phyloP scores from a whole-genome alignment of 2,113 vertebrate species.

The Pogona vitticeps region DNA sequence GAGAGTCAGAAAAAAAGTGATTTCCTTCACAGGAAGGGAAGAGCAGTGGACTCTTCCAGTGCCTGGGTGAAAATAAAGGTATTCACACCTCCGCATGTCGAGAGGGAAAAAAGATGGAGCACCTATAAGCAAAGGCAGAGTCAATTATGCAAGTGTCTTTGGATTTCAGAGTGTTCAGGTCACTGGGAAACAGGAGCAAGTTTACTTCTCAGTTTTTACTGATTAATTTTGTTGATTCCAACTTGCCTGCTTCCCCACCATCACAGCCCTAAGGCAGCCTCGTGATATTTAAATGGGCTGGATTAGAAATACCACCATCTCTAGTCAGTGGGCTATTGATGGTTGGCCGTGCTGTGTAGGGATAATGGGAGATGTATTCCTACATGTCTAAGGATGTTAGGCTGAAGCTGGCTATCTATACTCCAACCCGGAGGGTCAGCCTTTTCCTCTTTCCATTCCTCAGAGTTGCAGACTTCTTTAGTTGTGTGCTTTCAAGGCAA shows the following conservation, averaged over 20 bases:
- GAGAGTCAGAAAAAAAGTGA: neutral
- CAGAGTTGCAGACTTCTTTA: too few species aligned
- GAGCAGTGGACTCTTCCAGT: neutral
- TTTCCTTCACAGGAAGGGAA: neutral
- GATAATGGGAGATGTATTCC: too few species aligned
- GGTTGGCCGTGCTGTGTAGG: too few species aligned
- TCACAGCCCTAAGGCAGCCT: neutral
- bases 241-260: neutral
- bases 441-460: too few species aligned
- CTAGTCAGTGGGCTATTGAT: too few species aligned
- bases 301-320: too few species aligned
- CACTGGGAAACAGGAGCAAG: neutral
- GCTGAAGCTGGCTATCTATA: too few species aligned
- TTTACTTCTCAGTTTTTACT: too few species aligned
- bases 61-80: conserved; percentile 17
- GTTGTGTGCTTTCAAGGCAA: too few species aligned
- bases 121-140: neutral
- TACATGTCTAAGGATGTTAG: too few species aligned
- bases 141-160: neutral
- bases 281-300: too few species aligned
- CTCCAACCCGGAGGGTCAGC: too few species aligned
- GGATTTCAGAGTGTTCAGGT: neutral
- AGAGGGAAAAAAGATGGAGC: neutral
- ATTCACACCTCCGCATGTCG: conserved; percentile 10
- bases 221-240: neutral